Evolutionary conservation across 1,140 invertebrate genomes (phyloP).

Genomic region (Stratiolaelaps scimitus): DNA sequence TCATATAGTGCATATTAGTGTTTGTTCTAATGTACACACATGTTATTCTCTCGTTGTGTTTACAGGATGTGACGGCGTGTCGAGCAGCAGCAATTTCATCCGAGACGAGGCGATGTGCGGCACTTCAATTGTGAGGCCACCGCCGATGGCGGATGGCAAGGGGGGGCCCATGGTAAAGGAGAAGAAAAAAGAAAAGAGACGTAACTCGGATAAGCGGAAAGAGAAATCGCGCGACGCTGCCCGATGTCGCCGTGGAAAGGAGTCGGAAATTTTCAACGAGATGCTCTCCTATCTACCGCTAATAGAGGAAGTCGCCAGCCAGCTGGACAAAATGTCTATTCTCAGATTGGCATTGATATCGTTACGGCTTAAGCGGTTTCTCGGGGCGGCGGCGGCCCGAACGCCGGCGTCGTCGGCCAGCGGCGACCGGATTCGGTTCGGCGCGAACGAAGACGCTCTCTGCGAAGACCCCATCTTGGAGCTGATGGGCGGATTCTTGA

Average conservation of each 20-base stretch:
- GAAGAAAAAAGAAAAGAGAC: constrained; percentile 39
- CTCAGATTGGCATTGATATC: constrained; percentile 85
- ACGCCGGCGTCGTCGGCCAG: neutral
- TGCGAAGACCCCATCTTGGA: constrained; percentile 19
- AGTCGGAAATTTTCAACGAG: constrained; percentile 84
- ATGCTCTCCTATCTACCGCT: constrained; percentile 68
- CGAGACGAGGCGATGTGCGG: neutral
- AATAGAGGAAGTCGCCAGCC: constrained; percentile 54
- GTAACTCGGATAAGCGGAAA: constrained; percentile 88
- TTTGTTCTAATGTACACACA: too few species aligned
- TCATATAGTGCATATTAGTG: too few species aligned
- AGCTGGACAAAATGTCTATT: constrained; percentile 87
- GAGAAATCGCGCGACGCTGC: constrained; percentile 92
- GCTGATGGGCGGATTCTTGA: constrained; percentile 22
- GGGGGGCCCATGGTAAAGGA: neutral
- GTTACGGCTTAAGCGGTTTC: constrained; percentile 67
- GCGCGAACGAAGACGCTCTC: neutral
- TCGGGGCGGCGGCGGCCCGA: constrained; percentile 41
- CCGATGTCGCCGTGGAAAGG: constrained; percentile 71
- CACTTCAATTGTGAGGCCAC: constrained; percentile 12
- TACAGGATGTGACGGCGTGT: too few species aligned
- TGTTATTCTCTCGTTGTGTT: too few species aligned
- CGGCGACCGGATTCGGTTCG: constrained; percentile 4
- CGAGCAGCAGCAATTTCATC: too few species aligned
- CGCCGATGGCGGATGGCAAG: constrained; percentile 12